Evolutionary conservation across 2,113 vertebrate genomes (phyloP).

Genomic region (Heliornis fulica): DNA sequence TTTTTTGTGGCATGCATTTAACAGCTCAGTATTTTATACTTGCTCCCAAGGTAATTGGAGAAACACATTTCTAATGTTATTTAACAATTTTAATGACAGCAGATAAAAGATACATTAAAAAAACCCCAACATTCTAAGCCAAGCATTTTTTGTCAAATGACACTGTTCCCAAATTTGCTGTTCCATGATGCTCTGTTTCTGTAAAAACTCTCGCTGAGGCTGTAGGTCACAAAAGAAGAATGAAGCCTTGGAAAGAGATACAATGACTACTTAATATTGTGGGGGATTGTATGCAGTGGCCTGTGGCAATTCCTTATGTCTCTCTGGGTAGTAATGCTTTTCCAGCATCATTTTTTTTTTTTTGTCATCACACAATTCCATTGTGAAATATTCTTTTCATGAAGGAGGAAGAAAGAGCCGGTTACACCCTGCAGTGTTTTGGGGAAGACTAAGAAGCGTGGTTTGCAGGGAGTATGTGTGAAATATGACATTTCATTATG

Average conservation of each 20-base stretch:
- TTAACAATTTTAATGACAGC: not conserved
- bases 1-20: not conserved
- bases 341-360: constrained; percentile 24
- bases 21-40: not conserved
- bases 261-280: constrained; percentile 38
- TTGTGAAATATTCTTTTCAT: constrained; percentile 55
- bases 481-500: constrained; percentile 59
- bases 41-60: constrained; percentile 7
- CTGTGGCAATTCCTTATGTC: constrained; percentile 37
- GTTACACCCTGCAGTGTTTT: constrained; percentile 50
- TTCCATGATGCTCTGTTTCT: not conserved
- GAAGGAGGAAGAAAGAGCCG: constrained; percentile 37
- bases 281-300: constrained; percentile 48
- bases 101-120: not conserved
- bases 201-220: not conserved
- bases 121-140: not conserved
- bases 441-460: constrained; percentile 44
- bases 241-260: constrained; percentile 33
- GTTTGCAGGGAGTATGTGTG: constrained; percentile 45
- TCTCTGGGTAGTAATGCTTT: constrained; percentile 38
- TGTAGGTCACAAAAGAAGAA: constrained; percentile 53
- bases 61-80: not conserved
- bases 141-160: not conserved
- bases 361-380: constrained; percentile 33
- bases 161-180: not conserved